Conservation (phyloP, 2,888 invertebrate species). For the Aporophyla lueneburgensis region DNA sequence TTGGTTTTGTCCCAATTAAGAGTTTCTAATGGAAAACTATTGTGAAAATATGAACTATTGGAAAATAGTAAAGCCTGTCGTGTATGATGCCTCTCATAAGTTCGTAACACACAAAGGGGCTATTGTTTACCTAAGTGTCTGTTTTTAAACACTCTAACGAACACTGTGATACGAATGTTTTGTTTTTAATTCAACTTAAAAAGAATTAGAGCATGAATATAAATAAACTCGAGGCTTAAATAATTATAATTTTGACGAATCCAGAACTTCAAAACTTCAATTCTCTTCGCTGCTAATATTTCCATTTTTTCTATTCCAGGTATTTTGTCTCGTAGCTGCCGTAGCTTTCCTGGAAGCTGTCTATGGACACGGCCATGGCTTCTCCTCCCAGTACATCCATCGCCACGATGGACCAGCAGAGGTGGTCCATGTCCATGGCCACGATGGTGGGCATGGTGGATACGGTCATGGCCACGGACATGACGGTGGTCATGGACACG, state of each 20-base stretch:
- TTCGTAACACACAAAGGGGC: background rate
- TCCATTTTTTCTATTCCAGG: slow-evolving; percentile 57
- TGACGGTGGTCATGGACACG: slow-evolving; percentile 72
- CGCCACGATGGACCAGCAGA: slow-evolving; percentile 80
- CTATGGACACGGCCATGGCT: slow-evolving; percentile 80
- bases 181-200: background rate
- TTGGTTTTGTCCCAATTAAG: background rate
- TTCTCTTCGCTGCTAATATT: background rate
- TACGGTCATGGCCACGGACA: slow-evolving; percentile 76
- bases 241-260: background rate
- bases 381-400: slow-evolving; percentile 82
- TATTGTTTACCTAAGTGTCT: background rate
- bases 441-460: slow-evolving; percentile 75
- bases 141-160: background rate
- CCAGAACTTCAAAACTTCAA: background rate
- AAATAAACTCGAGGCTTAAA: background rate
- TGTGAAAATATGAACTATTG: too few species aligned
- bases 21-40: background rate
- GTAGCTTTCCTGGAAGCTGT: slow-evolving; percentile 73
- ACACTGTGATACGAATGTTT: background rate
- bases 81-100: background rate
- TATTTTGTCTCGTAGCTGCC: slow-evolving; percentile 75
- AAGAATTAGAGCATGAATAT: background rate
- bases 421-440: slow-evolving; percentile 74
- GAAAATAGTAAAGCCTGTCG: background rate